A percentile compares a stretch with the other conserved stretches of the same genome.
Conservation (phyloP, 2,888 invertebrate genomes). For the Eueremaeus valkanovi region DNA sequence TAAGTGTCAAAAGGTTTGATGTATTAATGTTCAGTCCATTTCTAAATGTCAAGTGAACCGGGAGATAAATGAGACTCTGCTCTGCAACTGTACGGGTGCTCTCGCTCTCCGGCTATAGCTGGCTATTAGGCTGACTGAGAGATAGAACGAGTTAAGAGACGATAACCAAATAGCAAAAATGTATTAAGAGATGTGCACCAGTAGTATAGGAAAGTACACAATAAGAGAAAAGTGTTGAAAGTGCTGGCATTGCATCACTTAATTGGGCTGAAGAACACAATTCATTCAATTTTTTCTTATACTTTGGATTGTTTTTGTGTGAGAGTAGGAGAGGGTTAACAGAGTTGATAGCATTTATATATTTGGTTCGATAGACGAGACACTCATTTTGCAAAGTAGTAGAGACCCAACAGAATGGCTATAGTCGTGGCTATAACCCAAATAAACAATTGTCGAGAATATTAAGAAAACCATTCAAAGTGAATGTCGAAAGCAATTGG, state of each 20-base stretch:
- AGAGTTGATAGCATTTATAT: neutral
- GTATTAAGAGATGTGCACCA: slow-evolving; percentile 1
- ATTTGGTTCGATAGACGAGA: neutral
- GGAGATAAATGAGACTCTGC: slow-evolving; percentile 35
- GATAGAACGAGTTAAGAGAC: slow-evolving; percentile 1
- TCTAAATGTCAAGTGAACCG: slow-evolving; percentile 44
- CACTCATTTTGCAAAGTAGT: slow-evolving; percentile 18
- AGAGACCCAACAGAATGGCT: neutral
- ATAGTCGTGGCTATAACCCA: neutral
- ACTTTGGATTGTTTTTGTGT: neutral
- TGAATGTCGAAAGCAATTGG: neutral
- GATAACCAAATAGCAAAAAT: slow-evolving; percentile 11
- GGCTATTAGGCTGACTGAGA: neutral
- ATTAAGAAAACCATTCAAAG: neutral
- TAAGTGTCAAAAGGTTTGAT: slow-evolving; percentile 45
- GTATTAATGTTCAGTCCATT: slow-evolving; percentile 47
- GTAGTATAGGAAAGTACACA: neutral
- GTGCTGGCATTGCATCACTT: slow-evolving; percentile 16
- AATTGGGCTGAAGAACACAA: neutral
- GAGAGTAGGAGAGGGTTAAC: neutral
- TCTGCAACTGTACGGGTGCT: no score
- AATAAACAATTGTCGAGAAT: neutral
- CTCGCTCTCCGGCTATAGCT: slow-evolving; percentile 6
- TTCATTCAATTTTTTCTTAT: neutral
- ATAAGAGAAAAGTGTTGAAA: neutral